Conservation (phyloP, 2,797 vertebrate species). For the Pseudochirops corinnae region DNA sequence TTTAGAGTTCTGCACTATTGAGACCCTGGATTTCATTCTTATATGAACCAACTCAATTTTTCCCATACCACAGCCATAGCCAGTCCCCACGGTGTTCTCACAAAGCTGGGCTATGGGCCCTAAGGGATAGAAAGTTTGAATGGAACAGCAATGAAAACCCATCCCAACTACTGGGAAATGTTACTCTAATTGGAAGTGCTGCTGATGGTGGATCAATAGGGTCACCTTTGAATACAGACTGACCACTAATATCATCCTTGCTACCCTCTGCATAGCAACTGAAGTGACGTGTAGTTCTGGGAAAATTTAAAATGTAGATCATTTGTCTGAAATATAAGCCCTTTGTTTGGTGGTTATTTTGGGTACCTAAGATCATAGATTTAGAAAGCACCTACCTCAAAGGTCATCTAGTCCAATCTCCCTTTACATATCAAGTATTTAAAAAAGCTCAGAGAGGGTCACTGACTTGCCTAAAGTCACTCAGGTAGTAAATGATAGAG, state of each 20-base stretch:
- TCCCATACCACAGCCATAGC: neutral
- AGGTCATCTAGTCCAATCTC: neutral
- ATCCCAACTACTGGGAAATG: slow-evolving; percentile 7
- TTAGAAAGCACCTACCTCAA: neutral
- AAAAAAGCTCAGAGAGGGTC: neutral
- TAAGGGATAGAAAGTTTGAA: neutral
- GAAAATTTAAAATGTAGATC: slow-evolving; percentile 7
- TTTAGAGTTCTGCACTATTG: neutral
- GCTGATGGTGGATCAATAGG: neutral
- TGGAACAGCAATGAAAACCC: neutral
- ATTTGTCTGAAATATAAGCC: slow-evolving; percentile 28
- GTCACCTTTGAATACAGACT: neutral
- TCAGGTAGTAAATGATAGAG: neutral
- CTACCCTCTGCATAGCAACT: neutral
- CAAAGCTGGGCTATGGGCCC: slow-evolving; percentile 10
- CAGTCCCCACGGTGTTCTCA: slow-evolving; percentile 13
- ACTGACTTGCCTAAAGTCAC: neutral
- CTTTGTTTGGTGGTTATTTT: neutral
- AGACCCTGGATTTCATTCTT: slow-evolving; percentile 32
- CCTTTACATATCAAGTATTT: neutral
- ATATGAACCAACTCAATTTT: slow-evolving; percentile 29
- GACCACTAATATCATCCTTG: slow-evolving; percentile 1
- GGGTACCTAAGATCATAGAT: neutral
- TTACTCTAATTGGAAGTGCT: neutral
- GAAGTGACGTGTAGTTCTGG: neutral